phyloP scores from a whole-genome alignment of 1,140 invertebrate genomes.

The Orchestia grillus region DNA sequence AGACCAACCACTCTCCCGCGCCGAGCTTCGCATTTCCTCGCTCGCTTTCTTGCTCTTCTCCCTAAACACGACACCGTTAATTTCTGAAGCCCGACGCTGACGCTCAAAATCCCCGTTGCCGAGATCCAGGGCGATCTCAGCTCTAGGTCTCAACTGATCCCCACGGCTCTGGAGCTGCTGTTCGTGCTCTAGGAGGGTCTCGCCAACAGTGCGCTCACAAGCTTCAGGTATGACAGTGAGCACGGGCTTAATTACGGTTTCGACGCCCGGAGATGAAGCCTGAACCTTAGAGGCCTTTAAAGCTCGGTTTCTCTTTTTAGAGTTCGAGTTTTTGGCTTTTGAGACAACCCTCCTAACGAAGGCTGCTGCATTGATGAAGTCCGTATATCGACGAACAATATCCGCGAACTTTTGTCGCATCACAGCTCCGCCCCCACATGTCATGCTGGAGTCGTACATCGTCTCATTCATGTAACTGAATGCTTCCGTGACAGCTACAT shows the following conservation, averaged over 20 bases:
- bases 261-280: background rate
- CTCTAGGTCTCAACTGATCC: background rate
- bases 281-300: background rate
- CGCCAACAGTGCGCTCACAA: conserved; percentile 1
- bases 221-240: conserved; percentile 36
- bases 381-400: conserved; percentile 57
- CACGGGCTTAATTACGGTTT: conserved; percentile 11
- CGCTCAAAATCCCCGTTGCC: conserved; percentile 44
- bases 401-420: conserved; percentile 60
- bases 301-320: background rate
- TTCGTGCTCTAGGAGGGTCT: background rate
- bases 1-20: conserved; percentile 24
- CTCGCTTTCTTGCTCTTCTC: conserved; percentile 17
- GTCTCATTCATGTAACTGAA: conserved; percentile 41
- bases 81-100: background rate
- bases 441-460: conserved; percentile 30
- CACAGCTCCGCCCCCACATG: conserved; percentile 54
- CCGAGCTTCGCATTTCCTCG: background rate
- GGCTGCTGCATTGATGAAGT: conserved; percentile 60
- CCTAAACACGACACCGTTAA: conserved; percentile 24
- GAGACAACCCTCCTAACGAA: conserved; percentile 59
- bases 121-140: conserved; percentile 23
- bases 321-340: conserved; percentile 51
- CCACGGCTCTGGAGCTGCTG: background rate
- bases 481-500: background rate